Percentiles rank a stretch among this genome's conserved stretches.
Conservation (phyloP, 2,888 invertebrate genomes). For the Deroplatys truncata region DNA sequence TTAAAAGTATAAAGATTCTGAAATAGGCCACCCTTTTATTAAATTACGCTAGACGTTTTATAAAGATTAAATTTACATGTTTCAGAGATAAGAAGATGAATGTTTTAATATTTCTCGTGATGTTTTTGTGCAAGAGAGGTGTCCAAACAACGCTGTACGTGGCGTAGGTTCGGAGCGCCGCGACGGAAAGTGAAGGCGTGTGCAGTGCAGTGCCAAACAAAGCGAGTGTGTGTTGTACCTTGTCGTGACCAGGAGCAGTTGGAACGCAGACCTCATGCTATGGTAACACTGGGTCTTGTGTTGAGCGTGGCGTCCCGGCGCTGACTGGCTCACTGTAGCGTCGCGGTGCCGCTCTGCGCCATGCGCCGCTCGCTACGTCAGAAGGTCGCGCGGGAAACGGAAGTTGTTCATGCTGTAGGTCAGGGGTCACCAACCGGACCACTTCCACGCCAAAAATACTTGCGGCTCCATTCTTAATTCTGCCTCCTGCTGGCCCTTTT, state of each 20-base stretch:
- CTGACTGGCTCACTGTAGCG: neutral
- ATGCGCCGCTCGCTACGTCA: neutral
- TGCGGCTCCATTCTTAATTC: neutral
- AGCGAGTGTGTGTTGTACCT: neutral
- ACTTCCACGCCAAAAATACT: neutral
- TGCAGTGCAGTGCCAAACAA: neutral
- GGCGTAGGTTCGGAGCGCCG: too few species aligned
- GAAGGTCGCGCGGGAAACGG: neutral
- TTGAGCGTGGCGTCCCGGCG: neutral
- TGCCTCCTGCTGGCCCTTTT: too few species aligned
- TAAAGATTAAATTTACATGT: too few species aligned
- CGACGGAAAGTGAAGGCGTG: neutral
- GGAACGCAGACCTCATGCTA: neutral
- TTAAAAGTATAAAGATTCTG: too few species aligned
- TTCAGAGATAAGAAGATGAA: too few species aligned
- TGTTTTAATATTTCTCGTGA: too few species aligned
- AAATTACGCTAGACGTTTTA: too few species aligned
- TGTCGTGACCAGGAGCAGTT: neutral
- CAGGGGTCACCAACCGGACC: neutral
- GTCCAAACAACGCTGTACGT: too few species aligned
- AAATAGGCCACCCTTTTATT: too few species aligned
- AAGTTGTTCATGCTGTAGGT: neutral
- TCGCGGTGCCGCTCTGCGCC: neutral
- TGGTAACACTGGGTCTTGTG: neutral
- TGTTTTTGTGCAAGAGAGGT: too few species aligned